Conservation (phyloP, 2,797 vertebrate genomes). For the Darevskia nairensis region DNA sequence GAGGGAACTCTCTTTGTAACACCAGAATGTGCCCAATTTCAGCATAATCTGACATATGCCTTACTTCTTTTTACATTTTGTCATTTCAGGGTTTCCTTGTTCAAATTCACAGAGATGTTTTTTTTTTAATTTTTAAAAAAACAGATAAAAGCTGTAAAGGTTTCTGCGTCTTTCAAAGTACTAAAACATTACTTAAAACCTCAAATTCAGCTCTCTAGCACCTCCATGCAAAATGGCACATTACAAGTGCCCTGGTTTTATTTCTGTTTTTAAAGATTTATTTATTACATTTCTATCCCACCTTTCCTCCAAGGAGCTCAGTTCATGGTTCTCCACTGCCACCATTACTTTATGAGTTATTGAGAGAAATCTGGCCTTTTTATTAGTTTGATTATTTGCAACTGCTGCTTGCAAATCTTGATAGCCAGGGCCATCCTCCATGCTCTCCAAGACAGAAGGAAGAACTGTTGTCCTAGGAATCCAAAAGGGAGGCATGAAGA, state of each 20-base stretch:
- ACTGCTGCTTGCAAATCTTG: not conserved
- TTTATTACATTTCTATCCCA: not conserved
- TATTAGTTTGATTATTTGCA: not conserved
- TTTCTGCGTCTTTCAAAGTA: not conserved
- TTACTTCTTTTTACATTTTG: not conserved
- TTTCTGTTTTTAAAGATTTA: constrained; percentile 6
- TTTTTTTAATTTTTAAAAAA: not conserved
- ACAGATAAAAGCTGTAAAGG: not conserved
- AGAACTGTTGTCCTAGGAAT: not conserved
- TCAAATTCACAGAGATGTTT: too few species aligned
- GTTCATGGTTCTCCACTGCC: too few species aligned
- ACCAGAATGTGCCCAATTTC: not conserved
- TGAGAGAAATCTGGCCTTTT: not conserved
- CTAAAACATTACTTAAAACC: constrained; percentile 2
- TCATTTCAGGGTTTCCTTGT: too few species aligned
- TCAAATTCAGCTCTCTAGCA: not conserved
- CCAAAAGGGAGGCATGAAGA: not conserved
- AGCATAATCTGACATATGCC: not conserved
- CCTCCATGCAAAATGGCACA: not conserved
- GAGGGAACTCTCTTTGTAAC: too few species aligned
- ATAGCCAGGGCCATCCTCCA: not conserved
- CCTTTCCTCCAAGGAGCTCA: not conserved
- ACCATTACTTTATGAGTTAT: not conserved
- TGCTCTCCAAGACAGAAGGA: not conserved
- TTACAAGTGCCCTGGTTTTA: not conserved